Percentiles rank a stretch among this genome's conserved stretches.
Conservation (phyloP, 2,888 invertebrate species). For the Caenorhabditis doughertyi region DNA sequence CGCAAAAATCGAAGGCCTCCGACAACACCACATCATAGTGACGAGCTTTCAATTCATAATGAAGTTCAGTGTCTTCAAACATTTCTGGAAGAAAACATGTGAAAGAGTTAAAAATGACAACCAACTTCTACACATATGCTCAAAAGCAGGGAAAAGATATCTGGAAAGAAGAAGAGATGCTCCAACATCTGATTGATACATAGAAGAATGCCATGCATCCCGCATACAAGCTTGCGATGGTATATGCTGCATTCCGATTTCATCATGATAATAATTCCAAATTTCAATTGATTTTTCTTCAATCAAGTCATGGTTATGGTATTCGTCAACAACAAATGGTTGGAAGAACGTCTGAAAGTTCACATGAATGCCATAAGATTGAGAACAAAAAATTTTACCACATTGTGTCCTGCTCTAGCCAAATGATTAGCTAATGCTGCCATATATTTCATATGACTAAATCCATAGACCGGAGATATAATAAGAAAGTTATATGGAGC, state of each 20-base stretch:
- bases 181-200: conserved; percentile 37
- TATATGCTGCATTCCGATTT: conserved; percentile 27
- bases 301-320: conserved; percentile 20
- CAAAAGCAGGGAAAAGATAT: conserved; percentile 30
- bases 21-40: conserved; percentile 56
- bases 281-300: conserved; percentile 16
- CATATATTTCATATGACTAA: conserved; percentile 62
- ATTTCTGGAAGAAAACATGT: conserved; percentile 37
- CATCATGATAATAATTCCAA: conserved; percentile 43
- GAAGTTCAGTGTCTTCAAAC: conserved; percentile 49
- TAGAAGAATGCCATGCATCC: conserved; percentile 25
- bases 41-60: conserved; percentile 15
- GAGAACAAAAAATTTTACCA: conserved; percentile 28
- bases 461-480: conserved; percentile 56
- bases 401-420: conserved; percentile 62
- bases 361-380: not conserved
- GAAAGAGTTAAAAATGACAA: not conserved
- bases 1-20: conserved; percentile 60
- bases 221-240: conserved; percentile 26
- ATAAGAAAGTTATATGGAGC: conserved; percentile 54
- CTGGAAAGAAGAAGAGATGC: conserved; percentile 27
- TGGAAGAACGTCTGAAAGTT: conserved; percentile 39
- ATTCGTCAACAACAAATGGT: conserved; percentile 31
- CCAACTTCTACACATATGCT: conserved; percentile 37
- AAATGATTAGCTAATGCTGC: conserved; percentile 55